phyloP scores from a whole-genome alignment of 1,140 invertebrate genomes.

The Fopius arisanus region DNA sequence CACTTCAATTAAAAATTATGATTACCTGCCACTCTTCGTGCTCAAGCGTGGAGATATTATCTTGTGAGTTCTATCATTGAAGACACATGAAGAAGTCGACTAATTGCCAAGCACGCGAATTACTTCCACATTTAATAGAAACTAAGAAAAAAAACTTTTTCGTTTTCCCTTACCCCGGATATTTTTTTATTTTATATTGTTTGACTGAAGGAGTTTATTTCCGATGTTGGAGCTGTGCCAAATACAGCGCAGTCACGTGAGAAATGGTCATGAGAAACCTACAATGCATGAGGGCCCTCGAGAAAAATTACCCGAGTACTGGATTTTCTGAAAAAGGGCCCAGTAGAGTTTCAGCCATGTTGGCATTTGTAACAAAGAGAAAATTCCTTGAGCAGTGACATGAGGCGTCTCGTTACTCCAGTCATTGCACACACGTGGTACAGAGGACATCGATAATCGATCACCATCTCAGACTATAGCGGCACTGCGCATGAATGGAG shows the following conservation, averaged over 20 bases:
- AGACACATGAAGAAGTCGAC: no score
- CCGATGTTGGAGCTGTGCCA: not conserved
- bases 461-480: not conserved
- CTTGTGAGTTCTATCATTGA: no score
- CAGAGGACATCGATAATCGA: not conserved
- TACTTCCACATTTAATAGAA: not conserved
- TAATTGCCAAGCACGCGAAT: not conserved
- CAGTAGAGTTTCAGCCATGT: not conserved
- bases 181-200: not conserved
- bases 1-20: not conserved
- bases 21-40: no score
- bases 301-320: not conserved
- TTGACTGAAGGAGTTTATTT: not conserved
- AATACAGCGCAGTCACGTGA: not conserved
- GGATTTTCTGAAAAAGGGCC: not conserved
- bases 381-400: not conserved
- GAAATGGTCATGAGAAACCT: not conserved
- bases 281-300: not conserved
- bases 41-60: no score
- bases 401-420: not conserved
- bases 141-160: not conserved
- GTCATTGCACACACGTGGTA: not conserved
- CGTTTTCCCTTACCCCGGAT: not conserved
- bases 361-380: not conserved
- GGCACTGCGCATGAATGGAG: conserved; percentile 6